Evolutionary conservation across 2,113 vertebrate genomes (phyloP).

Genomic region (Micromys minutus): DNA sequence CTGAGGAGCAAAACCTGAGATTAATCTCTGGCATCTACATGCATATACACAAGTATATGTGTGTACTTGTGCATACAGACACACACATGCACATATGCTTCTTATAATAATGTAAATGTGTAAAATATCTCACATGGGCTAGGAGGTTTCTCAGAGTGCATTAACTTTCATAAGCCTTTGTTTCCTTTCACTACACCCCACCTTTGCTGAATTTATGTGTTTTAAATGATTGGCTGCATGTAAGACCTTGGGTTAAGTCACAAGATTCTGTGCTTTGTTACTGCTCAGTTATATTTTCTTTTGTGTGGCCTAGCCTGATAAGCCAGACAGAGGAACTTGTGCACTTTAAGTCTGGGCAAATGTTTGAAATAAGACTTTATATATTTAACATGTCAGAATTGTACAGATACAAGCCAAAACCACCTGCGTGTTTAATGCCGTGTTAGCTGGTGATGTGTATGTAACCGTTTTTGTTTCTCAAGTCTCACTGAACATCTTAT

Average conservation of each 20-base stretch:
- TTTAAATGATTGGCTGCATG: conserved; percentile 65
- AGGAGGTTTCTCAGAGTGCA: conserved; percentile 1
- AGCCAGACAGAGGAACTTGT: not conserved
- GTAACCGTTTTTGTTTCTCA: conserved; percentile 78
- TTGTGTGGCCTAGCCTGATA: conserved; percentile 34
- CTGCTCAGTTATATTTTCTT: conserved; percentile 63
- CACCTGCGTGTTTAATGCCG: conserved; percentile 46
- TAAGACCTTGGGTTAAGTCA: conserved; percentile 51
- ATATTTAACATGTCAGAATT: conserved; percentile 53
- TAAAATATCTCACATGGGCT: conserved; percentile 23
- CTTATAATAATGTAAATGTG: not conserved
- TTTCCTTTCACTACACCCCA: not conserved
- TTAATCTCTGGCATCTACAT: not conserved
- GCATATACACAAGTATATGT: not conserved
- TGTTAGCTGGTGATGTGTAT: conserved; percentile 67
- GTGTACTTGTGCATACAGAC: not conserved
- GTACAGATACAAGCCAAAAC: conserved; percentile 55
- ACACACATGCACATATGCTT: not conserved
- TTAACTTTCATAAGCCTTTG: conserved; percentile 44
- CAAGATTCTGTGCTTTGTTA: conserved; percentile 57
- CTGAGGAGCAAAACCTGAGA: not conserved
- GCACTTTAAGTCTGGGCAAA: conserved; percentile 49
- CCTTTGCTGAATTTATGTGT: conserved; percentile 51
- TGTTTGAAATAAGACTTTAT: conserved; percentile 52
- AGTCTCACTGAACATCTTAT: conserved; percentile 88